These are phyloP conservation scores for Mus musculus DNA, from an alignment of 2,113 vertebrate genomes.

Conservation along the genomic window DNA sequence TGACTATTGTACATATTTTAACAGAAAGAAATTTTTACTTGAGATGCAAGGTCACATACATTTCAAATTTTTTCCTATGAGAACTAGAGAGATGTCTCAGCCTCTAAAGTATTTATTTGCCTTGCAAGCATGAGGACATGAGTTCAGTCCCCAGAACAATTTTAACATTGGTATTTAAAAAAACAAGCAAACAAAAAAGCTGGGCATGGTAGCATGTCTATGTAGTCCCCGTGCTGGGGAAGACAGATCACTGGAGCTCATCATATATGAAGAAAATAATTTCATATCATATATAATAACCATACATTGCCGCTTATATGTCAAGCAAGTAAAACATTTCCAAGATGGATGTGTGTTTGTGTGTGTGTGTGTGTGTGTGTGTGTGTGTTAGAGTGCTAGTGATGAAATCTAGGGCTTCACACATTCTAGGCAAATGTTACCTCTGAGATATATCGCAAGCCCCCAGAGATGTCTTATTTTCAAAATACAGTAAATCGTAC, in stretches of 20 bases:
- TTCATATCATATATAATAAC: not conserved
- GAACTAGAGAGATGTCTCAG: not conserved
- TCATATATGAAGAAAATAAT: not conserved
- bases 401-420: not conserved
- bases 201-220: not conserved
- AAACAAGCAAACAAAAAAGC: not conserved
- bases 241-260: not conserved
- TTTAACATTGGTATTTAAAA: no score
- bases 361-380: not conserved
- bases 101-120: not conserved
- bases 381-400: not conserved
- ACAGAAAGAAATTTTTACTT: not conserved
- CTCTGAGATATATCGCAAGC: not conserved
- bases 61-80: not conserved
- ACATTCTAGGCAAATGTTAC: not conserved
- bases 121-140: not conserved
- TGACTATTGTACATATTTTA: conserved; percentile 8
- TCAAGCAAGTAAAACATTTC: not conserved
- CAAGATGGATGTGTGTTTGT: not conserved
- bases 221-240: not conserved
- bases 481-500: not conserved
- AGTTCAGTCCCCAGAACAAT: not conserved
- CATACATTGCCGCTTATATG: not conserved
- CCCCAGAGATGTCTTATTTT: conserved; percentile 6
- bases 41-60: not conserved